Percentiles rank a stretch among this genome's conserved stretches.
These are phyloP conservation scores for Macroramphosus scolopax DNA, from an alignment of 2,797 vertebrate species.

Conservation along the genomic window DNA sequence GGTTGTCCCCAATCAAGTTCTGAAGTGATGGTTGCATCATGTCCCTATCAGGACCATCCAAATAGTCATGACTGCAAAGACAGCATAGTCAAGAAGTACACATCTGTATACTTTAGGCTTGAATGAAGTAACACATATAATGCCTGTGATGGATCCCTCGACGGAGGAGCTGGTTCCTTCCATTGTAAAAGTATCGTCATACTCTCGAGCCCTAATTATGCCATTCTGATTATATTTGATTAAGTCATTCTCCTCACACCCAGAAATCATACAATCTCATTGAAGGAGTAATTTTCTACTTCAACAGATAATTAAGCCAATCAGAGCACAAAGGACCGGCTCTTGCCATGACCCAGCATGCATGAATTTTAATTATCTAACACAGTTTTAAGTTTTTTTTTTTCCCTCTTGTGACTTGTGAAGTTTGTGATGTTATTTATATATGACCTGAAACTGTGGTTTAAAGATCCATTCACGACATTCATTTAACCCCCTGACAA, in stretches of 20 bases:
- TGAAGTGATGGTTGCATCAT: too few species aligned
- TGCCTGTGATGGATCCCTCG: too few species aligned
- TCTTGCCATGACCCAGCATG: slow-evolving; percentile 71
- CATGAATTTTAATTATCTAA: slow-evolving; percentile 59
- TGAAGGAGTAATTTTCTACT: slow-evolving; percentile 76
- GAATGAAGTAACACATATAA: too few species aligned
- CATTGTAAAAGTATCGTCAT: slow-evolving; percentile 46
- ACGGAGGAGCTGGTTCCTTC: slow-evolving; percentile 10
- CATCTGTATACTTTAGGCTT: too few species aligned
- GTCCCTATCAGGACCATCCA: too few species aligned
- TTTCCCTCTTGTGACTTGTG: slow-evolving; percentile 17
- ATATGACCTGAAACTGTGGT: slow-evolving; percentile 22
- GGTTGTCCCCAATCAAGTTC: too few species aligned
- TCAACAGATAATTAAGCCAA: slow-evolving; percentile 78
- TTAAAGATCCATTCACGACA: too few species aligned
- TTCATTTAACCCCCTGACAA: too few species aligned
- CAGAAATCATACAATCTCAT: slow-evolving; percentile 69
- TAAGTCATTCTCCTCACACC: slow-evolving; percentile 71
- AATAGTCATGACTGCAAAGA: too few species aligned
- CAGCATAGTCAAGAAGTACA: too few species aligned
- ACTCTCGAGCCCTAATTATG: slow-evolving; percentile 61
- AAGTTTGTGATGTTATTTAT: slow-evolving; percentile 20
- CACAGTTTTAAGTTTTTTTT: slow-evolving; percentile 60
- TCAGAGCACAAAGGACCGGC: slow-evolving; percentile 69
- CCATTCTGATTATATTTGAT: slow-evolving; percentile 73